Conservation (phyloP, 2,888 invertebrate species). For the Polydrusus cervinus region DNA sequence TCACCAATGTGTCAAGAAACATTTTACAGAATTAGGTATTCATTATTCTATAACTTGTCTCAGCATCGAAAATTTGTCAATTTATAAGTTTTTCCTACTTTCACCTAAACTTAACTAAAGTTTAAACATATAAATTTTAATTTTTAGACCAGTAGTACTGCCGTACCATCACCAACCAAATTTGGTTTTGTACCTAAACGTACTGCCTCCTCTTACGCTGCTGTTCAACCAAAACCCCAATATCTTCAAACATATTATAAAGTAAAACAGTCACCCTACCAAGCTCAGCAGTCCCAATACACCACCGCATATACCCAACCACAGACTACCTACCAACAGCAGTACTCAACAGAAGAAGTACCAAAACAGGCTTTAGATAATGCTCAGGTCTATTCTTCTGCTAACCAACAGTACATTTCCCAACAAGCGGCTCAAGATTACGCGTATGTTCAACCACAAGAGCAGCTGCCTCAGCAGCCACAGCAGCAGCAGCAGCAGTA, state of each 20-base stretch:
- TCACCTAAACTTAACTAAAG: too few species aligned
- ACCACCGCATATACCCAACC: slow-evolving; percentile 7
- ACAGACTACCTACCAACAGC: slow-evolving; percentile 20
- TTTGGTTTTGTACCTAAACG: slow-evolving; percentile 64
- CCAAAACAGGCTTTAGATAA: slow-evolving; percentile 57
- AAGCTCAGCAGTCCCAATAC: slow-evolving; percentile 22
- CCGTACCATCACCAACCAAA: slow-evolving; percentile 61
- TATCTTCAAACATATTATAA: slow-evolving; percentile 58
- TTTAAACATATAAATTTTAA: too few species aligned
- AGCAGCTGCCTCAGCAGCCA: too few species aligned
- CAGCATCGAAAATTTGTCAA: too few species aligned
- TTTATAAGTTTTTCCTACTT: too few species aligned
- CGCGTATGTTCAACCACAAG: too few species aligned
- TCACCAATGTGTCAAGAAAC: too few species aligned
- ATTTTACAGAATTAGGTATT: too few species aligned
- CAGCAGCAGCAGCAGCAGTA: not conserved
- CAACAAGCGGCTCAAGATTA: not conserved
- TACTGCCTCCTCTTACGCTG: slow-evolving; percentile 61
- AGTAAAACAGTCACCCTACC: slow-evolving; percentile 28
- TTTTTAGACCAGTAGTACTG: slow-evolving; percentile 45
- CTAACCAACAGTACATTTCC: slow-evolving; percentile 30
- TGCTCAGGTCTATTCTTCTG: slow-evolving; percentile 60
- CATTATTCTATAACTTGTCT: too few species aligned
- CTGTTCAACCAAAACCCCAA: slow-evolving; percentile 59
- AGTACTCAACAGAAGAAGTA: not conserved